phyloP scores from a whole-genome alignment of 1,140 invertebrate genomes.

The Drosophila kohkoa region DNA sequence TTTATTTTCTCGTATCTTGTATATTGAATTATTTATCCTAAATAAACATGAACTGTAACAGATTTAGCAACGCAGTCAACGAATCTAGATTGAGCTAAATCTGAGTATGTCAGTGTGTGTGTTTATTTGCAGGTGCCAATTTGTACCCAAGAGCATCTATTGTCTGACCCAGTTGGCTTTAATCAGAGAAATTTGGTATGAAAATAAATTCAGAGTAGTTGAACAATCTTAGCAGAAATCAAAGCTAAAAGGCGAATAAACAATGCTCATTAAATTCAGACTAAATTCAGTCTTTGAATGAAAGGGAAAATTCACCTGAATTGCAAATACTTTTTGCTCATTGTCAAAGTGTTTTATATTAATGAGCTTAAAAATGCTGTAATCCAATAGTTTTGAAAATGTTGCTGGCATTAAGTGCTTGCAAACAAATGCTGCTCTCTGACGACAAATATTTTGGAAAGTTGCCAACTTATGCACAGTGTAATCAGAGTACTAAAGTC shows the following conservation, averaged over 20 bases:
- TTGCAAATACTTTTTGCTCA: too few relatives aligned
- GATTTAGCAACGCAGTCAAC: slow-evolving; percentile 66
- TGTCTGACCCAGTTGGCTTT: slow-evolving; percentile 51
- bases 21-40: slow-evolving; percentile 84
- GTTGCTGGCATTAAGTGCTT: too few relatives aligned
- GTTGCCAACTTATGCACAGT: too few relatives aligned
- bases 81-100: slow-evolving; percentile 64
- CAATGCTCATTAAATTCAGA: not conserved
- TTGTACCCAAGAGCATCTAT: slow-evolving; percentile 44
- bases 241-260: slow-evolving; percentile 15
- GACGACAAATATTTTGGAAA: too few relatives aligned
- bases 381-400: slow-evolving; percentile 1
- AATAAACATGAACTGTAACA: slow-evolving; percentile 77
- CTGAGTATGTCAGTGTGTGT: slow-evolving; percentile 24
- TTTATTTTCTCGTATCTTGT: slow-evolving; percentile 38
- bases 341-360: not conserved
- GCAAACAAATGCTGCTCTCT: too few relatives aligned
- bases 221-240: not conserved
- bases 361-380: slow-evolving; percentile 1
- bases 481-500: not conserved
- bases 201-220: slow-evolving; percentile 23
- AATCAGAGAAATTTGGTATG: slow-evolving; percentile 63
- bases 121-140: slow-evolving; percentile 38
- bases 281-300: not conserved
- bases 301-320: not conserved